Base-by-base conservation (phyloP, 64 coral and sea anemone species). In the Pachyseris speciosa region DNA sequence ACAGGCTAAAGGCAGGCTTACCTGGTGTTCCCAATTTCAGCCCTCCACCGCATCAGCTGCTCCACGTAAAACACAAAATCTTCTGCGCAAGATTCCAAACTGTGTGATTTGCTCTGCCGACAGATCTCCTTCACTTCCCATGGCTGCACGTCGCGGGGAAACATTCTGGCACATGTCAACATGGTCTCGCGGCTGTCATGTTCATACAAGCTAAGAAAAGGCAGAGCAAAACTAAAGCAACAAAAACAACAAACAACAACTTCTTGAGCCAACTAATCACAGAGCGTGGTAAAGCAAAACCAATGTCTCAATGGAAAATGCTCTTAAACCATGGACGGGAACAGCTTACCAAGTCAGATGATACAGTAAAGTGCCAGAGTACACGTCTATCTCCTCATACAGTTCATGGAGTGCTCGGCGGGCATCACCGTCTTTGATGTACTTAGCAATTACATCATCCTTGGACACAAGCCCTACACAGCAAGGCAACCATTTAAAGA, bases 51-150 rank as follows among this genome's bases (percentile, higher is more conserved):
- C 59, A 90, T 69, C 40, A 96, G 38, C 51, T 96, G 95, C 16
- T 96, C 95, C 26, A 93, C 71, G 67, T 96, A 96, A 22, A 77
- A 86, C 36, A 96, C 86, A 93, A 96, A 93, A 44, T 86, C 44
- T 59, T 41, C 83, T 64, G 94, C 79, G 50, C 37, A 78, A 16
- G 91, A 61, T n/a, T 72, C n/a, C 19, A 76, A 15, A 30, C 92
- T 87, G 37, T n/a, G 69, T 74, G 76, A 71, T 60, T 44, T 88
- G 51, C 80, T 51, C 4, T 90, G 75, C 44, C 87, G 64, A 29
- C 91, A 93, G 17, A 96, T 90, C 66, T 96, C 86, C 55, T 88
- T 92, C 28, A 93, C 86, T 37, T 96, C 95, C 95, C 95, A 96
- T 4, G 86, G 95, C 25, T 89, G 84, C 30, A 96, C 91, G 53